Base-by-base conservation (phyloP, 2,797 vertebrate genomes). In the Vespertilio murinus region DNA sequence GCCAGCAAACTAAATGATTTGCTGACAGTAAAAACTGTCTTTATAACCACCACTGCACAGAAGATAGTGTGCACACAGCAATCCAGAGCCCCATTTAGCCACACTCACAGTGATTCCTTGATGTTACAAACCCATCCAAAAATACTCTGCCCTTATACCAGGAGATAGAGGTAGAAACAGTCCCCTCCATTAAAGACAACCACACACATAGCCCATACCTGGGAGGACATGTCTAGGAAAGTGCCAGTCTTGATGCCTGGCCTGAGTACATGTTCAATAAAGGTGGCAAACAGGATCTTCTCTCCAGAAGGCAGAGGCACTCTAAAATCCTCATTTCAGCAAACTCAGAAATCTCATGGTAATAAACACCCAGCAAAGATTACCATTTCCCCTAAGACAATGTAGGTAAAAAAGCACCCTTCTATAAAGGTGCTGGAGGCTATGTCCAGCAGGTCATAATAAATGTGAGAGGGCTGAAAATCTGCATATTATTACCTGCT, bases 301-400 rank as follows among this genome's bases (percentile, higher is more conserved):
- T 90, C 69, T 90, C 38, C 2, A 10, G 81, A 88, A 91, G 87
- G 38, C 77, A 90, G 33, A 94, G 35, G 25, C 77, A 84, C 38
- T 30, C 13, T 56, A 73, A 70, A 22, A n/a, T 64, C 49, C 35
- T 87, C 56, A 13, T 79, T 54, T 91, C 69, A 75, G 22, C 33
- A 86, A 88, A 90, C 73, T 74, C 33, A 67, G 13, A 93, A 92
- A 81, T 77, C 23, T 56, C 56, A 67, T 28, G 14, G 3, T 73
- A 87, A 45, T 2, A 77, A 49, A 88, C 35, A 42, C 7, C 14
- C 70, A 88, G 35, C 45, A 70, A n/a, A 61, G 82, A 38, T 25
- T 6, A 35, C 7, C 40, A 20, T 73, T 54, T 87, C 47, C 40
- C 33, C 40, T 54, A 67, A 54, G 33, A 85, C 23, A 80, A 96